Conservation (phyloP, 1,140 invertebrate genomes). For the Vollenhovia emeryi region DNA sequence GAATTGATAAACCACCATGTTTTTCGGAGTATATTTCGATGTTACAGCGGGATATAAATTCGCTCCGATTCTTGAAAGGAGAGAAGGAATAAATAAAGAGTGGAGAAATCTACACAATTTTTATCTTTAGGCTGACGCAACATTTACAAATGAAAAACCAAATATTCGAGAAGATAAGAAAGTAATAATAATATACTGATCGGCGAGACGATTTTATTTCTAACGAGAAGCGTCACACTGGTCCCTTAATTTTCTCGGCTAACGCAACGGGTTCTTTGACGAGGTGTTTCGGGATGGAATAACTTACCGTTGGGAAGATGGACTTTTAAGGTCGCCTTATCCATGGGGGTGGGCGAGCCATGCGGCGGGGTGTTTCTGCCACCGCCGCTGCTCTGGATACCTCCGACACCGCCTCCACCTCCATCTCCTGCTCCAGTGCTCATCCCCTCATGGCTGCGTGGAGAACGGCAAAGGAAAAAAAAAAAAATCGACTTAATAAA, state of each 20-base stretch:
- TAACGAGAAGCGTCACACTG: background rate
- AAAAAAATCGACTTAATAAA: slow-evolving; percentile 19
- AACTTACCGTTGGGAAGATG: slow-evolving; percentile 92
- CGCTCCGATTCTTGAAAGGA: background rate
- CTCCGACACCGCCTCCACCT: slow-evolving; percentile 78
- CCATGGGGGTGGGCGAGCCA: slow-evolving; percentile 85
- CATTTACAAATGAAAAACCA: background rate
- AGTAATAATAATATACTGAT: background rate
- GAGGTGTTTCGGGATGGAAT: background rate
- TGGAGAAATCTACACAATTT: background rate
- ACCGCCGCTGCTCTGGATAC: slow-evolving; percentile 84
- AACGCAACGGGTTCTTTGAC: background rate
- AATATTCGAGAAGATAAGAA: background rate
- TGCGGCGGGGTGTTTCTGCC: slow-evolving; percentile 85
- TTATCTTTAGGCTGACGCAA: background rate
- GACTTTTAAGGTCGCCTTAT: slow-evolving; percentile 88
- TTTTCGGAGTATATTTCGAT: background rate
- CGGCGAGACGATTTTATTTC: background rate
- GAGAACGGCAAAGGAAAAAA: slow-evolving; percentile 58
- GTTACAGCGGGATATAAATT: background rate
- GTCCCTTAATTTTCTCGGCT: background rate
- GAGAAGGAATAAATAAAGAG: background rate
- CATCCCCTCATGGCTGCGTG: slow-evolving; percentile 88
- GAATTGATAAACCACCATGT: background rate
- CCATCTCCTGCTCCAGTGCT: slow-evolving; percentile 83